Evolutionary conservation across 2,797 vertebrate species (phyloP), one percentile per base, ranked within the genome.

Genomic region (Protonibea diacanthus): DNA sequence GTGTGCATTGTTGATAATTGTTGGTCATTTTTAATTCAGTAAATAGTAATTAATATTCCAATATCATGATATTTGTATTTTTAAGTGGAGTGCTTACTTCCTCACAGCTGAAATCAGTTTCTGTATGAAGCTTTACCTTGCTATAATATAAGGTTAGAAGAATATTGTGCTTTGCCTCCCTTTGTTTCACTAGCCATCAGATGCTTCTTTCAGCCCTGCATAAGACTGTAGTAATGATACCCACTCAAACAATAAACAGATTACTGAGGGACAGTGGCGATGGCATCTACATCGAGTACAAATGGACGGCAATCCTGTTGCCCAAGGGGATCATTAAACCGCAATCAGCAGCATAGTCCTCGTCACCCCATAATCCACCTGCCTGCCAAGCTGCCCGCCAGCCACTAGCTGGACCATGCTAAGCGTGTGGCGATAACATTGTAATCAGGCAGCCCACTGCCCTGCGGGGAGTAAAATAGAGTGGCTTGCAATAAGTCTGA

Each of bases 391-490:
- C 59, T 61, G 66, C 60, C 71, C 70, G 45, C 61, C 71, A 58
- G 74, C 62, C 78, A 25, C 49, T 40, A 18, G 52, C 65, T 58
- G 59, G 17, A 66, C 52, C 29, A 21, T 53, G 72, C 69, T 85
- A 77, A 82, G 56, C 53, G 25, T 67, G 73, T 56, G 33, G 69
- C 57, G 66, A 83, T 79, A 80, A 71, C 58, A 45, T 55, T 71
- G 79, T 74, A 81, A 89, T 88, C 87, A 84, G 66, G 53, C 62
- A 53, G 78, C 65, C 68, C 59, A 29, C 64, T 63, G 67, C 70
- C 67, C 82, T 62, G 42, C 10, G 3, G 85, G 75, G 62, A 38
- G 61, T 53, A 74, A 77, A 78, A 84, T 80, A 61, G 63, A 87
- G 67, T 59, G 1, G 62, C 58, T 78, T 17, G 27, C 78, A 79